Conservation (phyloP, 2,888 invertebrate species). For the Bugulina stolonifera region DNA sequence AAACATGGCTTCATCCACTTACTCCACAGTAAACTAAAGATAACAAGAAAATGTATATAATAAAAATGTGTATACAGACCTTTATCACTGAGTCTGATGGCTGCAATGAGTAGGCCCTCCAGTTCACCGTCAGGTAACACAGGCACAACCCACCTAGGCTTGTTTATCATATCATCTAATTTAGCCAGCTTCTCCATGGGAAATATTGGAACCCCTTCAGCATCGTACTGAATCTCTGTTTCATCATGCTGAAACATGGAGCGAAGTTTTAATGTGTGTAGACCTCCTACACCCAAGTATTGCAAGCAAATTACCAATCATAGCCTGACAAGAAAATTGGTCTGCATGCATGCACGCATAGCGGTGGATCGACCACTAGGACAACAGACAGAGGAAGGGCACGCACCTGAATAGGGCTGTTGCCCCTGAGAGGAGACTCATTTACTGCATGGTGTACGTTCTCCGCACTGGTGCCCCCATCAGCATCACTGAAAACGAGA, state of each 20-base stretch:
- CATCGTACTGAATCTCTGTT: conserved; percentile 26
- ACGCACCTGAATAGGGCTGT: neutral
- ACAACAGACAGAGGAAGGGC: neutral
- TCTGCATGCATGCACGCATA: too few species aligned
- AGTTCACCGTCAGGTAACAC: conserved; percentile 92
- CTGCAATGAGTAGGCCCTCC: conserved; percentile 80
- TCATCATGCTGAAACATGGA: conserved; percentile 22
- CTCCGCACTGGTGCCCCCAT: neutral
- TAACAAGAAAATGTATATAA: too few species aligned
- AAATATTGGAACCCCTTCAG: conserved; percentile 60
- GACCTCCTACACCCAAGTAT: too few species aligned
- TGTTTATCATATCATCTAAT: conserved; percentile 91
- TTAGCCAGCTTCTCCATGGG: conserved; percentile 79
- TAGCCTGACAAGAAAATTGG: too few species aligned
- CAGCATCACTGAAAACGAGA: too few species aligned
- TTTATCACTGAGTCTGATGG: conserved; percentile 77
- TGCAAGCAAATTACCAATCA: too few species aligned
- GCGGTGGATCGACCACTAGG: too few species aligned
- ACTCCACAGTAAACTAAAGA: too few species aligned
- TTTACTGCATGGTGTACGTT: neutral
- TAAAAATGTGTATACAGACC: conserved; percentile 59
- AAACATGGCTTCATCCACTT: too few species aligned
- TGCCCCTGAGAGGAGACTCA: neutral
- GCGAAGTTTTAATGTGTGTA: too few species aligned
- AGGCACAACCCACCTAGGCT: conserved; percentile 93